A percentile compares a stretch with the other conserved stretches of the same genome.
Evolutionary conservation across 1,140 invertebrate genomes (phyloP).

Genomic region (Diachasmimorpha longicaudata): DNA sequence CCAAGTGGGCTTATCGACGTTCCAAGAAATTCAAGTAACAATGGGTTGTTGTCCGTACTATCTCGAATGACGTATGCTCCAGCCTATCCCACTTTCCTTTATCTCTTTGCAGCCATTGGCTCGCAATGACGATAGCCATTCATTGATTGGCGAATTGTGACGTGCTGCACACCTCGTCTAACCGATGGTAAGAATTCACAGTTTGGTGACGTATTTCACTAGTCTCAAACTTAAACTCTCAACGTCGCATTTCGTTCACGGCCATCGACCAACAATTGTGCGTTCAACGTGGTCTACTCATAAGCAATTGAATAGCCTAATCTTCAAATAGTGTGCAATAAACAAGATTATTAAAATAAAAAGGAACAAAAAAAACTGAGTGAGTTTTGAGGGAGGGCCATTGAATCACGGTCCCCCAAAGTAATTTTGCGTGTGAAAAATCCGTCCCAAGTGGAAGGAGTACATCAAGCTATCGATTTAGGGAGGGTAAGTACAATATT

Average conservation of each 20-base stretch:
- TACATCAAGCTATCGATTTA: constrained; percentile 29
- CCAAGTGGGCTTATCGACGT: too few species aligned
- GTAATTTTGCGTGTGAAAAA: background rate
- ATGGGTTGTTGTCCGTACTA: background rate
- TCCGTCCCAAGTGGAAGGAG: constrained; percentile 37
- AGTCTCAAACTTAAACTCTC: background rate
- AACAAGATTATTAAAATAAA: background rate
- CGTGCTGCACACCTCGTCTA: background rate
- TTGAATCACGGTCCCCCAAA: background rate
- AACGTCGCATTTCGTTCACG: background rate
- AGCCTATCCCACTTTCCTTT: background rate
- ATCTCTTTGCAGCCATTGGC: constrained; percentile 17
- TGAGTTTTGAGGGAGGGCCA: background rate
- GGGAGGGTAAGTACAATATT: constrained; percentile 39
- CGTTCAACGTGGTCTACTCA: too few species aligned
- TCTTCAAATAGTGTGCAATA: too few species aligned
- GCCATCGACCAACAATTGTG: too few species aligned
- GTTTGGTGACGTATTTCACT: constrained; percentile 34
- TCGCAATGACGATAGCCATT: background rate
- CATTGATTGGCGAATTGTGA: background rate
- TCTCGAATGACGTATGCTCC: constrained; percentile 31
- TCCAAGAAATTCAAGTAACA: too few species aligned
- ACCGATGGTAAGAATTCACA: too few species aligned
- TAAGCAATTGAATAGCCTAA: too few species aligned
- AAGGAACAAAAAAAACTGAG: background rate